phyloP scores from a whole-genome alignment of 1,140 invertebrate species.

The Drosophila kepulauana region DNA sequence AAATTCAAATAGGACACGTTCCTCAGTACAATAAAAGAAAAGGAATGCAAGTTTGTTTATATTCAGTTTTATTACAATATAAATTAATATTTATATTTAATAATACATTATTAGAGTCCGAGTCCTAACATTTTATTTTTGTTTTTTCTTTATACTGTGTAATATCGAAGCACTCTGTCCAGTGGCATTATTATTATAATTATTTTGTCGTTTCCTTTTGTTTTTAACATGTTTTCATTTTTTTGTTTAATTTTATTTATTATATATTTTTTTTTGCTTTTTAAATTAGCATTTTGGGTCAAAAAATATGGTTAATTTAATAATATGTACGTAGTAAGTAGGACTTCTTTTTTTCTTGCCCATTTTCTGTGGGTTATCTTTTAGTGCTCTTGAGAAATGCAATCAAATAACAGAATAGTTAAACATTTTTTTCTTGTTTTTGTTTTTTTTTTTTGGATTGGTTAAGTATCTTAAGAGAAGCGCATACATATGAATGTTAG shows the following conservation, averaged over 20 bases:
- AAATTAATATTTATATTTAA: conserved; percentile 81
- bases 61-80: conserved; percentile 79
- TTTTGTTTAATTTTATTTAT: conserved; percentile 13
- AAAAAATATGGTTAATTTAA: conserved; percentile 51
- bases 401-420: conserved; percentile 56
- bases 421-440: conserved; percentile 31
- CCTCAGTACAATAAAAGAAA: not conserved
- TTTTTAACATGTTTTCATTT: conserved; percentile 43
- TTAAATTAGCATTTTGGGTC: conserved; percentile 55
- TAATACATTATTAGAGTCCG: conserved; percentile 78
- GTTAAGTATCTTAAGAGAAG: conserved; percentile 58
- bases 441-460: conserved; percentile 36
- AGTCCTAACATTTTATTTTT: conserved; percentile 65
- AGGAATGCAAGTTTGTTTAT: conserved; percentile 44
- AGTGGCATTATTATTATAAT: conserved; percentile 45
- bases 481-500: conserved; percentile 31
- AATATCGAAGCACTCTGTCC: conserved; percentile 75
- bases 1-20: not conserved
- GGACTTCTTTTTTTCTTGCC: conserved; percentile 36
- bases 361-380: conserved; percentile 41
- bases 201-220: conserved; percentile 23
- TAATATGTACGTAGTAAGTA: conserved; percentile 45
- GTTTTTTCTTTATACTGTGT: conserved; percentile 69
- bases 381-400: conserved; percentile 58
- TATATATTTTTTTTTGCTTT: conserved; percentile 49